These are phyloP conservation scores for Lumbricus terrestris DNA, from an alignment of 2,888 invertebrate genomes.

Conservation along the genomic window DNA sequence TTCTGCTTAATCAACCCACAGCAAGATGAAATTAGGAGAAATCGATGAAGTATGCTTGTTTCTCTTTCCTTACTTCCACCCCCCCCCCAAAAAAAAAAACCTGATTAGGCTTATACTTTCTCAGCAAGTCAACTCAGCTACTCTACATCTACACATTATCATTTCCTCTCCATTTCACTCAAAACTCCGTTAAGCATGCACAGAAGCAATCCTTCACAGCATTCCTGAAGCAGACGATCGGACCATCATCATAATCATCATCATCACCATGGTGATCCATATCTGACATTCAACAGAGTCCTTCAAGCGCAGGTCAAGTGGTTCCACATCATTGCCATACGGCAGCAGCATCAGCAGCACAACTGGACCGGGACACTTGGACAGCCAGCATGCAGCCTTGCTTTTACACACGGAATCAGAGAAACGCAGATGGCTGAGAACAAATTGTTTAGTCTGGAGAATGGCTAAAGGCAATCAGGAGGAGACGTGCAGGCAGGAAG, in stretches of 20 bases:
- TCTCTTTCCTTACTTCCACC: no score
- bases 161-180: not conserved
- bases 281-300: not conserved
- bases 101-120: no score
- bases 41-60: not conserved
- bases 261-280: not conserved
- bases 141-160: not conserved
- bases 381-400: not conserved
- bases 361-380: not conserved
- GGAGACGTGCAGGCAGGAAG: not conserved
- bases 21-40: not conserved
- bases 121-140: not conserved
- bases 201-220: no score
- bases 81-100: not conserved
- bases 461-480: not conserved
- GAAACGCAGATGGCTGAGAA: not conserved
- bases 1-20: not conserved
- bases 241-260: not conserved
- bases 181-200: no score
- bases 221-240: no score
- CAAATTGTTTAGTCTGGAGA: not conserved
- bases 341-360: not conserved
- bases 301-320: not conserved
- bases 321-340: conserved; percentile 3
- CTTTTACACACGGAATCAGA: not conserved